Evolutionary conservation across 2,888 invertebrate species (phyloP).

Genomic region (Nyleta sp.): DNA sequence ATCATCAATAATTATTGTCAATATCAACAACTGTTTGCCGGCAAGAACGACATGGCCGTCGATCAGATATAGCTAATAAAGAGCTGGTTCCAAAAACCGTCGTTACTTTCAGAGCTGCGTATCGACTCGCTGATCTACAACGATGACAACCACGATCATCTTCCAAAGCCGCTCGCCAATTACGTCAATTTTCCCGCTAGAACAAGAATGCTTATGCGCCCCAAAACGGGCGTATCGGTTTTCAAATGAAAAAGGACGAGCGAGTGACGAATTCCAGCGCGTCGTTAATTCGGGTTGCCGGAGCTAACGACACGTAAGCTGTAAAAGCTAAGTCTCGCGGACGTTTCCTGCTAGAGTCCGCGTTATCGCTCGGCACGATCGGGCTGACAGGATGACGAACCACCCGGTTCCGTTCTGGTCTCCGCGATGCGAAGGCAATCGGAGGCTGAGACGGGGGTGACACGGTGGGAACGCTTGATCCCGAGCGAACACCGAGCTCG

Average conservation of each 20-base stretch:
- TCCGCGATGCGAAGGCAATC: constrained; percentile 60
- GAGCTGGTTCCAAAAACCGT: constrained; percentile 30
- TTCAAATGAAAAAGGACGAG: constrained; percentile 47
- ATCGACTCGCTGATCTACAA: constrained; percentile 32
- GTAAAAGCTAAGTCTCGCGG: constrained; percentile 65
- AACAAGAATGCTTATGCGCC: constrained; percentile 43
- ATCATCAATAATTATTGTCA: constrained; percentile 58
- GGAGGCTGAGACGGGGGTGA: constrained; percentile 62
- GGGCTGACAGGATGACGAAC: constrained; percentile 72
- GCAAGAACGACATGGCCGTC: constrained; percentile 22
- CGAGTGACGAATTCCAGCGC: constrained; percentile 55
- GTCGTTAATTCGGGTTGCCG: constrained; percentile 65
- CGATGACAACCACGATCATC: constrained; percentile 40
- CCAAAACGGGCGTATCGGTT: constrained; percentile 42
- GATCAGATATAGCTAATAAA: constrained; percentile 49
- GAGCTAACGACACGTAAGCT: constrained; percentile 63
- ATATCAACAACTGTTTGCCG: constrained; percentile 24
- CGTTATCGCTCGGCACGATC: constrained; percentile 65
- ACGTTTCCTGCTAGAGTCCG: constrained; percentile 62
- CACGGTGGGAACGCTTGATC: constrained; percentile 67
- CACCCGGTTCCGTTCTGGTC: constrained; percentile 68
- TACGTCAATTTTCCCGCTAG: constrained; percentile 51
- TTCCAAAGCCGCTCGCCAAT: constrained; percentile 41
- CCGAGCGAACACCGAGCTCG: constrained; percentile 49
- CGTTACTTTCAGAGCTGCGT: not conserved